Percentiles rank a stretch among this genome's conserved stretches.
Evolutionary conservation across 2,113 vertebrate species (phyloP).

Genomic region (Capreolus pygargus): DNA sequence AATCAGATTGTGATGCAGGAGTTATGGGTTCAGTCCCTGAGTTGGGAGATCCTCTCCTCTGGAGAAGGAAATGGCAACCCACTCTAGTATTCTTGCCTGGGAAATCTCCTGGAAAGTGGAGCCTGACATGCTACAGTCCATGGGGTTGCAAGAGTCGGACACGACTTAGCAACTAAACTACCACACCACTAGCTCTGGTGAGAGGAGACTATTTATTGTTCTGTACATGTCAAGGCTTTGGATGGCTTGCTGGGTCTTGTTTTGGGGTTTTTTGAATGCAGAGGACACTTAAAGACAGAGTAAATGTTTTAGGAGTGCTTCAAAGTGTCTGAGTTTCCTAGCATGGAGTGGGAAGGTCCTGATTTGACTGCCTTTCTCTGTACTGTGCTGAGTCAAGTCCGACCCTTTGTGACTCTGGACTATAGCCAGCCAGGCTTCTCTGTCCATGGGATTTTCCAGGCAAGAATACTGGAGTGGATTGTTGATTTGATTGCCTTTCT

Average conservation of each 20-base stretch:
- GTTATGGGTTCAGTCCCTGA: neutral
- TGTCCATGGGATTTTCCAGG: neutral
- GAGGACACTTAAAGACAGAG: neutral
- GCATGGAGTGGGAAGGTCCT: neutral
- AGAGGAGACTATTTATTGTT: neutral
- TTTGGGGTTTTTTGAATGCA: neutral
- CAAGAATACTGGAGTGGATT: neutral
- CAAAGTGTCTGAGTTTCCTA: neutral
- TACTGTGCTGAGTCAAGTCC: neutral
- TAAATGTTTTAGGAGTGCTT: neutral
- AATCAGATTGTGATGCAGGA: neutral
- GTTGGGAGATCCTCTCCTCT: neutral
- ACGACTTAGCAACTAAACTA: neutral
- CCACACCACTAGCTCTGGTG: neutral
- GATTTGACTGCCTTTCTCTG: neutral
- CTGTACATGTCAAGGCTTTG: neutral
- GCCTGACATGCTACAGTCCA: neutral
- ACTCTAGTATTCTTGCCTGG: neutral
- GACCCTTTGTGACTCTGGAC: neutral
- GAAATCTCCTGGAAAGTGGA: neutral
- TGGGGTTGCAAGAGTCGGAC: neutral
- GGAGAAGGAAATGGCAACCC: neutral
- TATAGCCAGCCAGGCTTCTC: neutral
- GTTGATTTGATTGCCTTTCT: neutral
- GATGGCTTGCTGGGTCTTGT: neutral